Evolutionary conservation across 2,797 vertebrate genomes (phyloP).

Genomic region (Hoplostethus mediterraneus): DNA sequence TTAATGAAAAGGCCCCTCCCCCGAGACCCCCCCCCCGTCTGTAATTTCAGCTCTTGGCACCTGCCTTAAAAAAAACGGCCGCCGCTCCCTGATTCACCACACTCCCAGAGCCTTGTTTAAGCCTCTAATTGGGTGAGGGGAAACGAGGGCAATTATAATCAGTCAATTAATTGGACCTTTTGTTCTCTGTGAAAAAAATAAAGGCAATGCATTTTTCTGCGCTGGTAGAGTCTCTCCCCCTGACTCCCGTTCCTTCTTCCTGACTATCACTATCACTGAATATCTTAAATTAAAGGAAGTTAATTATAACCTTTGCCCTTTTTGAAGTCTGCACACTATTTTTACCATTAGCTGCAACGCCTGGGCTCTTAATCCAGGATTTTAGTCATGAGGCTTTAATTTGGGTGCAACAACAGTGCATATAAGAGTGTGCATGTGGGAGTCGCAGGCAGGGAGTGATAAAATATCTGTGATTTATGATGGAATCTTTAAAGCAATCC

Average conservation of each 20-base stretch:
- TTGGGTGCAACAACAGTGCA: neutral
- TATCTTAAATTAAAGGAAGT: conserved; percentile 47
- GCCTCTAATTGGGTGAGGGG: conserved; percentile 73
- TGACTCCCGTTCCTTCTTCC: conserved; percentile 46
- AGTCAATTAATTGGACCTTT: conserved; percentile 81
- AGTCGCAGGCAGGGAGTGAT: neutral
- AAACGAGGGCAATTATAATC: conserved; percentile 79
- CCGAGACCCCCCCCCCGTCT: conserved; percentile 55
- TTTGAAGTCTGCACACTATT: conserved; percentile 26
- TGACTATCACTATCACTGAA: conserved; percentile 25
- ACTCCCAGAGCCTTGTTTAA: conserved; percentile 68
- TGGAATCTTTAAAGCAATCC: neutral
- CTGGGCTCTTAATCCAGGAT: neutral
- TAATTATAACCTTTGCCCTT: conserved; percentile 70
- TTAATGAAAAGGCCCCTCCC: conserved; percentile 75
- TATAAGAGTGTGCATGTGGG: neutral
- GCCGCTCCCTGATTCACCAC: conserved; percentile 53
- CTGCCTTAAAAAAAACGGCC: conserved; percentile 62
- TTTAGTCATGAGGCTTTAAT: neutral
- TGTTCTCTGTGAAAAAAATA: conserved; percentile 63
- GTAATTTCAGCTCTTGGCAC: conserved; percentile 72
- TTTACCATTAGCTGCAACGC: neutral
- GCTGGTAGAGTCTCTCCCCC: conserved; percentile 24
- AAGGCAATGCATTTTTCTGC: conserved; percentile 40
- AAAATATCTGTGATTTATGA: neutral